Evolutionary conservation across 1,140 invertebrate genomes (phyloP), one percentile per base, ranked within the genome.

Genomic region (Rhyzopertha dominica): DNA sequence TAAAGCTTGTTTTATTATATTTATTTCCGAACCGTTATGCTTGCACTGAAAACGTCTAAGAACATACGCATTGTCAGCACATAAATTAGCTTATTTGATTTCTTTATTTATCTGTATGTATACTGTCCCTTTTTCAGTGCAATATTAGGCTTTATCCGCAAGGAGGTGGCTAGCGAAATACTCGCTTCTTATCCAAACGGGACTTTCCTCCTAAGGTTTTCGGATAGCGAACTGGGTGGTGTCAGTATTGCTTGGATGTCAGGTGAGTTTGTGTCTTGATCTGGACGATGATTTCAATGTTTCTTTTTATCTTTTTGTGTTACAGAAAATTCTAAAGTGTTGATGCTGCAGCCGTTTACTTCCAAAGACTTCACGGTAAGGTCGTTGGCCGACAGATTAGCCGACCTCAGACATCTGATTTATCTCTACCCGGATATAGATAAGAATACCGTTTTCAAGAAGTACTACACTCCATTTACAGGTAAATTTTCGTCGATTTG

Each of bases 161-260:
- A 94, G 66, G 82, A 81, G 53, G 80, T 87, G 57, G 85, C 93
- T 0, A 90, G 95, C 65, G 90, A 95, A 53, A 82, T 92, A 80
- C 68, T 96, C 9, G 71, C 77, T 0, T 75, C 77, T 28, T 84
- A 80, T 58, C 74, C 79, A 0, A 78, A 78, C 39, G 94, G 94
- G 1, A 97, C 93, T 7, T 98, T 98, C 67, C 68, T 98, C 19
- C 78, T 98, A 47, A 70, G 95, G 13, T 98, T 95, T 70, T 95
- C 90, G 9, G 94, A 98, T 65, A 94, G 90, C 5, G 93, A 95
- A 70, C 74, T 94, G 1, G 95, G 95, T 12, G 94, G 94, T 1
- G 85, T 97, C 45, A 96, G 92, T 3, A 95, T 97, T 60, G 94
- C 92, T 3, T 96, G 91, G 87, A 81, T 90, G 20, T 82, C 81